These are phyloP conservation scores for Scaptomyza graminum DNA, from an alignment of 1,140 invertebrate species.

Conservation along the genomic window DNA sequence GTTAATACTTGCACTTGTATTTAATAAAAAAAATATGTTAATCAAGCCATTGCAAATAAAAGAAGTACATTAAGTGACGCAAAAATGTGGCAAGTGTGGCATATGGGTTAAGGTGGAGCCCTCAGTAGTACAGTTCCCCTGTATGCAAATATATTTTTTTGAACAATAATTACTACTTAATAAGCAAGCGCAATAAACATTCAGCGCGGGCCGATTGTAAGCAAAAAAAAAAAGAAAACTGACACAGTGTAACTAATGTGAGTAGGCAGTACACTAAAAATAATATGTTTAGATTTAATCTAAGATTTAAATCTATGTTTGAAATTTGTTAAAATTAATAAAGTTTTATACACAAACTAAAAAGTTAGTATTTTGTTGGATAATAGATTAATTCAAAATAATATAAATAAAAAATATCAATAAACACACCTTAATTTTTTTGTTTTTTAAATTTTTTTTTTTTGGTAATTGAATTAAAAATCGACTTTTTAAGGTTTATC, in stretches of 20 bases:
- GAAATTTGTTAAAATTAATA: too few relatives aligned
- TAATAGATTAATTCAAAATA: too few relatives aligned
- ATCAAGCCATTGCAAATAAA: not conserved
- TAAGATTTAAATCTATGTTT: too few relatives aligned
- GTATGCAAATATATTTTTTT: slow-evolving; percentile 9
- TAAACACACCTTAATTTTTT: too few relatives aligned
- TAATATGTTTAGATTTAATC: not conserved
- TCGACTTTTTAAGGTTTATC: not conserved
- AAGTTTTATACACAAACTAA: too few relatives aligned
- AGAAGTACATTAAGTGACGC: not conserved
- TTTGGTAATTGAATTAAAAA: too few relatives aligned
- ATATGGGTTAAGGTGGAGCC: not conserved
- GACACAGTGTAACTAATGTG: too few relatives aligned
- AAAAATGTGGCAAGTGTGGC: slow-evolving; percentile 15
- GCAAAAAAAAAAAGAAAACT: not conserved
- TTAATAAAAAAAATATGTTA: too few relatives aligned
- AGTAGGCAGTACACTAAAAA: not conserved
- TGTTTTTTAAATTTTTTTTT: too few relatives aligned
- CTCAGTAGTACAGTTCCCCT: slow-evolving; percentile 5
- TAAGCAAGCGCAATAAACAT: slow-evolving; percentile 1
- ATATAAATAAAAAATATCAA: too few relatives aligned
- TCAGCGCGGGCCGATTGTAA: slow-evolving; percentile 8
- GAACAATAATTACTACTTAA: not conserved
- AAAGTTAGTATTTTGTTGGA: too few relatives aligned
- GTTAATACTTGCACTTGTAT: not conserved